These are phyloP conservation scores for Chionomys nivalis DNA, from an alignment of 2,113 vertebrate species.

Conservation along the genomic window DNA sequence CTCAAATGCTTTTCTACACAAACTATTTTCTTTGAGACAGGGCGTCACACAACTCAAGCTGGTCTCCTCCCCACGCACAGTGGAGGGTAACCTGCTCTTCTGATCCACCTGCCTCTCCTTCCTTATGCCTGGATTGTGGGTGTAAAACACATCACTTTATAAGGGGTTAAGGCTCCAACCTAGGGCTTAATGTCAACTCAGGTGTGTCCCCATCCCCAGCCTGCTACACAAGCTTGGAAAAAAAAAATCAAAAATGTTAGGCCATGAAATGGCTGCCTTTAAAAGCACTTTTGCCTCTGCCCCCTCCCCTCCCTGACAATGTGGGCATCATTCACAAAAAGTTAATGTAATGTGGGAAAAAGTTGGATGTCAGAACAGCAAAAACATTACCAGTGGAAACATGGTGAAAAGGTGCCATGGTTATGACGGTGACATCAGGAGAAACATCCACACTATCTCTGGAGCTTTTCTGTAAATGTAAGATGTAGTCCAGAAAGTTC, in stretches of 20 bases:
- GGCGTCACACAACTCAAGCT: neutral
- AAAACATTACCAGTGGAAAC: constrained; percentile 1
- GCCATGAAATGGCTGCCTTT: neutral
- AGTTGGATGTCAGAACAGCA: neutral
- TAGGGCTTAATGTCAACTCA: neutral
- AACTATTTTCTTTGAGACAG: neutral
- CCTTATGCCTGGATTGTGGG: neutral
- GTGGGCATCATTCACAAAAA: neutral
- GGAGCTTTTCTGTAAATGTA: constrained; percentile 46
- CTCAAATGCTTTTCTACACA: constrained; percentile 7
- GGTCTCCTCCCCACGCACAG: neutral
- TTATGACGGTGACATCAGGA: neutral
- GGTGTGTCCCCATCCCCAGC: no score
- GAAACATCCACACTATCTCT: neutral
- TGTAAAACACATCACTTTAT: neutral
- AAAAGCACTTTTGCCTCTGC: neutral
- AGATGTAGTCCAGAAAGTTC: constrained; percentile 29
- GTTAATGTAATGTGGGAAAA: neutral
- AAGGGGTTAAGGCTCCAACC: no score
- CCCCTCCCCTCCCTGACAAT: neutral
- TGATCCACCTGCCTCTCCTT: no score
- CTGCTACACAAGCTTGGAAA: neutral
- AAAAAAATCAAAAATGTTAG: neutral
- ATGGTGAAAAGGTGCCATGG: neutral
- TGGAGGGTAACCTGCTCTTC: neutral